Conservation (phyloP, 2,113 vertebrate species). For the Lycaon pictus region DNA sequence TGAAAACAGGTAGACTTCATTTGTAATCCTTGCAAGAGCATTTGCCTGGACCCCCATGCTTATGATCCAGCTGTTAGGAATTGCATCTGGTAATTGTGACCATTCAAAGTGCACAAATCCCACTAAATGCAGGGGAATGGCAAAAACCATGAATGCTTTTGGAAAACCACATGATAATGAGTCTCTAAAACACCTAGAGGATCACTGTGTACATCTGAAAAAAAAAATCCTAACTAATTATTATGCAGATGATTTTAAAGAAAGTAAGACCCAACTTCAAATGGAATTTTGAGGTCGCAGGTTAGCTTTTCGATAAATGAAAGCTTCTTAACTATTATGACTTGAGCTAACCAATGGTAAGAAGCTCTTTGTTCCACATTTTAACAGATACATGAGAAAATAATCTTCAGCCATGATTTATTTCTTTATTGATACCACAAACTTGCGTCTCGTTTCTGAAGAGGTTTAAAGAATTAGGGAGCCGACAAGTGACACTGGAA, state of each 20-base stretch:
- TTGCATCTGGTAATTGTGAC: background rate
- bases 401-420: background rate
- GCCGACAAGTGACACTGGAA: background rate
- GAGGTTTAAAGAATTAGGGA: background rate
- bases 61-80: background rate
- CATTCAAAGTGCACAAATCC: background rate
- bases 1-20: background rate
- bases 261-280: background rate
- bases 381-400: background rate
- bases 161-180: background rate
- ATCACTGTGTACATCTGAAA: background rate
- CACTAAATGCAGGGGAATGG: accelerated
- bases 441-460: background rate
- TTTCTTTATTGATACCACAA: background rate
- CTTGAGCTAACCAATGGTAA: background rate
- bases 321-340: background rate
- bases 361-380: background rate
- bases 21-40: background rate
- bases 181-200: background rate
- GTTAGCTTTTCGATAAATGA: background rate
- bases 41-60: too few relatives aligned
- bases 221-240: background rate
- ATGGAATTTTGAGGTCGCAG: background rate
- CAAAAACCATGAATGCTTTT: background rate
- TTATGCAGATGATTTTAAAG: background rate